These are phyloP conservation scores for Heliconius congener DNA, from an alignment of 1,140 invertebrate species.

Conservation along the genomic window DNA sequence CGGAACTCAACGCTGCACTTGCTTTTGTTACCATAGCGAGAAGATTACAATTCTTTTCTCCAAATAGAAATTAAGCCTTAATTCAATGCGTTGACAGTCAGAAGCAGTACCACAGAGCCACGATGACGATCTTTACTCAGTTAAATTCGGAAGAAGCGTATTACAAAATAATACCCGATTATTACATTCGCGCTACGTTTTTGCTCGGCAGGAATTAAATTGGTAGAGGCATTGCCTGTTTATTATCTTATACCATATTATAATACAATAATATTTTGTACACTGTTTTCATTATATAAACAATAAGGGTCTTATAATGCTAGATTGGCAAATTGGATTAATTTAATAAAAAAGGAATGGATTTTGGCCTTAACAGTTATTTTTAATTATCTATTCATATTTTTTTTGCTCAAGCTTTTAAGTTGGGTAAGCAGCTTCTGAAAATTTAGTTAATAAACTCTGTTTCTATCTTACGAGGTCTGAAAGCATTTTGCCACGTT, in stretches of 20 bases:
- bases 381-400: not conserved
- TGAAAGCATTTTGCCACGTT: too few species aligned
- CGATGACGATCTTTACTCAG: too few species aligned
- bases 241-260: not conserved
- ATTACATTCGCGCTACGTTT: not conserved
- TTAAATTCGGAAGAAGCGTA: not conserved
- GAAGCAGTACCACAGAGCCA: too few species aligned
- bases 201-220: not conserved
- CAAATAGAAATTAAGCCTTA: too few species aligned
- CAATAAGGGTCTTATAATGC: not conserved
- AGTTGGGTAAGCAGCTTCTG: fast-evolving
- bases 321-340: not conserved
- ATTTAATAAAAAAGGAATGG: not conserved
- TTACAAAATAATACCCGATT: conserved; percentile 4
- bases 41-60: too few species aligned
- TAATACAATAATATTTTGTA: not conserved
- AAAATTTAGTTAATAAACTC: too few species aligned
- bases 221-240: not conserved
- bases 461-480: too few species aligned
- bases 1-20: too few species aligned
- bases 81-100: too few species aligned
- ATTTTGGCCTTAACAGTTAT: not conserved
- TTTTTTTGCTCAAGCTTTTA: not conserved
- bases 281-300: not conserved
- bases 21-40: too few species aligned